Conservation (phyloP, 2,888 invertebrate species). For the Trachelus tabidus region DNA sequence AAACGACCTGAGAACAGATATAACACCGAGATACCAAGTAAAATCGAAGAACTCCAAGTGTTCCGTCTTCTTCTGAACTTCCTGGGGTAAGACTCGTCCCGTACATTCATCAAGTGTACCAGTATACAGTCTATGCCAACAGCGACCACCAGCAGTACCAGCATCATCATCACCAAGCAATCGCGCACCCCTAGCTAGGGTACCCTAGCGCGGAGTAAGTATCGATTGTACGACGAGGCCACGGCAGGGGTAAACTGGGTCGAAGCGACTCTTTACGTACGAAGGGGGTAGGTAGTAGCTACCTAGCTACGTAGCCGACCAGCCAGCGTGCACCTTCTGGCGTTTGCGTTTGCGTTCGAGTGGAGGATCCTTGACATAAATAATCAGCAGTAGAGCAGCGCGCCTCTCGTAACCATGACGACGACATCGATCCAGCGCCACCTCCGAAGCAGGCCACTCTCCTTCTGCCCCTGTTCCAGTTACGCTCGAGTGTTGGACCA, state of each 20-base stretch:
- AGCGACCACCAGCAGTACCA: not conserved
- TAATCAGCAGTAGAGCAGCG: constrained; percentile 59
- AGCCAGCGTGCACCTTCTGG: constrained; percentile 28
- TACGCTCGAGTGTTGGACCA: not conserved
- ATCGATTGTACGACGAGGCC: constrained; percentile 57
- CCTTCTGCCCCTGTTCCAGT: not conserved
- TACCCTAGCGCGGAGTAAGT: constrained; percentile 27
- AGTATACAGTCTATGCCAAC: not conserved
- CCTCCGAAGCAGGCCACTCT: constrained; percentile 15
- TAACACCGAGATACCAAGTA: not conserved
- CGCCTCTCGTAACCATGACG: constrained; percentile 43
- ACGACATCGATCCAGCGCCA: constrained; percentile 44
- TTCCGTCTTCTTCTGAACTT: not conserved
- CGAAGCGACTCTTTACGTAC: constrained; percentile 44
- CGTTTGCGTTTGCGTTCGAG: constrained; percentile 36
- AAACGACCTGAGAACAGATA: not conserved
- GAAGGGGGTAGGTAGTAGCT: constrained; percentile 12
- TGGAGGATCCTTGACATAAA: constrained; percentile 62
- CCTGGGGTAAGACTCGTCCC: not conserved
- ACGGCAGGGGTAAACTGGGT: constrained; percentile 59
- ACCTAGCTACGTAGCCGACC: constrained; percentile 21
- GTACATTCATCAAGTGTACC: not conserved
- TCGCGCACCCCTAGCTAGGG: not conserved
- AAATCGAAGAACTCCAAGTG: not conserved
- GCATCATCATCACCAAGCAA: not conserved